phyloP scores from a whole-genome alignment of 1,140 invertebrate genomes.

The Teleogryllus occipitalis region DNA sequence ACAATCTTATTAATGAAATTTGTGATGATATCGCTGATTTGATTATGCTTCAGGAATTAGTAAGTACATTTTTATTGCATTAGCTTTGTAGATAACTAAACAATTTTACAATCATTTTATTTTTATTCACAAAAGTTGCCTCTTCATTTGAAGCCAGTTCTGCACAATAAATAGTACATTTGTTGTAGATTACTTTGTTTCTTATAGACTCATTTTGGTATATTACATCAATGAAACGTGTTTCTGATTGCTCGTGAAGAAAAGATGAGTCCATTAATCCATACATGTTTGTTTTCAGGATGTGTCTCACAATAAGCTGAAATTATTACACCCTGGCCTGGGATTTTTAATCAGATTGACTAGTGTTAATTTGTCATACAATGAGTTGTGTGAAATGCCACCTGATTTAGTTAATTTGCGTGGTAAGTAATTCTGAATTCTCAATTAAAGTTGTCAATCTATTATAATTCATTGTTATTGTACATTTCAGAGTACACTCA shows the following conservation, averaged over 20 bases:
- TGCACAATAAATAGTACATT: too few relatives aligned
- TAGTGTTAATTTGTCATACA: slow-evolving; percentile 49
- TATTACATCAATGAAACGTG: too few relatives aligned
- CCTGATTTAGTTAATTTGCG: slow-evolving; percentile 48
- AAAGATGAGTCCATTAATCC: not conserved
- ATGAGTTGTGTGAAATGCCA: slow-evolving; percentile 45
- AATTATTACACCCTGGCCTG: slow-evolving; percentile 44
- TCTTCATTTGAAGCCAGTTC: too few relatives aligned
- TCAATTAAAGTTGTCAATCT: not conserved
- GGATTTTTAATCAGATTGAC: slow-evolving; percentile 49
- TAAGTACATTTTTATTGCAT: slow-evolving; percentile 33
- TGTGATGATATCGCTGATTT: slow-evolving; percentile 57
- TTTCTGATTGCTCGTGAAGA: too few relatives aligned
- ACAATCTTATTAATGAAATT: slow-evolving; percentile 49
- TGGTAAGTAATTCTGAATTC: slow-evolving; percentile 33
- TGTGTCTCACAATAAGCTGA: slow-evolving; percentile 50
- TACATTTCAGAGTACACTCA: too few relatives aligned
- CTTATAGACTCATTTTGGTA: too few relatives aligned
- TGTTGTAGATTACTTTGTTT: too few relatives aligned
- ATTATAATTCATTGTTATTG: too few relatives aligned
- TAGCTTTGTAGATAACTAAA: not conserved
- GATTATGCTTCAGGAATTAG: slow-evolving; percentile 60
- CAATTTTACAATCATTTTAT: not conserved
- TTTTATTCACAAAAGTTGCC: too few relatives aligned
- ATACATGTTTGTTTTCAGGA: slow-evolving; percentile 40